A percentile compares a stretch with the other conserved stretches of the same genome.
These are phyloP conservation scores for Heliothis peltigera DNA, from an alignment of 2,888 invertebrate species.

Conservation along the genomic window DNA sequence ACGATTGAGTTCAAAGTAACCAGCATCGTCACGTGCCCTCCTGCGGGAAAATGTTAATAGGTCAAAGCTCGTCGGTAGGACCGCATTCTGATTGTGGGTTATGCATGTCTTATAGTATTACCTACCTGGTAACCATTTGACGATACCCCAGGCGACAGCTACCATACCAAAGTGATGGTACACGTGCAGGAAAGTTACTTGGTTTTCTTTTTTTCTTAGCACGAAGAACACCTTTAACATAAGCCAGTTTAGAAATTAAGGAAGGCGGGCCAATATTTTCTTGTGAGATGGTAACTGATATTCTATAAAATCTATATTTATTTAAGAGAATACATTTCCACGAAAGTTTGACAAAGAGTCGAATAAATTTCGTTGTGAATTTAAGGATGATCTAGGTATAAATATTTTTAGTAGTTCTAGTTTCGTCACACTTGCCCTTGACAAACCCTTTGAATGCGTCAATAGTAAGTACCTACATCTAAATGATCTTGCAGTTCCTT, in stretches of 20 bases:
- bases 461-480: background rate
- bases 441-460: too few species aligned
- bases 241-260: background rate
- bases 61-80: too few species aligned
- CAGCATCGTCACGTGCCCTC: conserved; percentile 91
- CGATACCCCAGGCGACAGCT: conserved; percentile 91
- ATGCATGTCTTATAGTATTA: background rate
- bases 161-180: conserved; percentile 95
- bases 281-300: too few species aligned
- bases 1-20: conserved; percentile 93
- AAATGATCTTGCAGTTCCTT: background rate
- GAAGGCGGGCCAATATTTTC: background rate
- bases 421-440: too few species aligned
- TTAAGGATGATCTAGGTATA: too few species aligned
- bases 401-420: too few species aligned
- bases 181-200: conserved; percentile 95
- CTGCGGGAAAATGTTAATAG: conserved; percentile 68
- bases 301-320: too few species aligned
- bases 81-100: too few species aligned
- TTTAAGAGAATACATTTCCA: too few species aligned
- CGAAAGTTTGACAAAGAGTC: too few species aligned
- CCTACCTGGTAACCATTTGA: conserved; percentile 92
- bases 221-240: conserved; percentile 92
- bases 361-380: too few species aligned
- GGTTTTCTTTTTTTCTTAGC: conserved; percentile 94